A percentile compares a stretch with the other conserved stretches of the same genome.
Conservation (phyloP, 2,888 invertebrate species). For the Caenorhabditis afra region DNA sequence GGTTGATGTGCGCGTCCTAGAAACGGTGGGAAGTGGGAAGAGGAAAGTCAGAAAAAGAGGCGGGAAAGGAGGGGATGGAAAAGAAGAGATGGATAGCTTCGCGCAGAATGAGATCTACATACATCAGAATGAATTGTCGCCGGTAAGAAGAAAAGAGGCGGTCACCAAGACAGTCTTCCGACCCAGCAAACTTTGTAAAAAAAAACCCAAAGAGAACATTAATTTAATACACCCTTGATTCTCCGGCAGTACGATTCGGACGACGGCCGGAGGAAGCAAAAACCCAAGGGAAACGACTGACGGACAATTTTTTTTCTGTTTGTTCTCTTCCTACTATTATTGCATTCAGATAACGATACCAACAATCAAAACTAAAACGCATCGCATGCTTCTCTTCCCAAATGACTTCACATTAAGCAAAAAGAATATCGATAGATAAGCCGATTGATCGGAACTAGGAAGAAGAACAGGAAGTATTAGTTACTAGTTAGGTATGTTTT, state of each 20-base stretch:
- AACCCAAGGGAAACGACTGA: constrained; percentile 3
- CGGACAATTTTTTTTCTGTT: constrained; percentile 5
- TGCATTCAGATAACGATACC: constrained; percentile 17
- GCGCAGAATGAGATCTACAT: constrained; percentile 32
- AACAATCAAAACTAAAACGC: not conserved
- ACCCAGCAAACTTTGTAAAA: constrained; percentile 10
- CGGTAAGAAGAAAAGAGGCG: not conserved
- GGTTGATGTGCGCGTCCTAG: constrained; percentile 24
- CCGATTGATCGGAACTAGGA: not conserved
- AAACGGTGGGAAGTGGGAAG: constrained; percentile 25
- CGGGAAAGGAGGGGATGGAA: no score
- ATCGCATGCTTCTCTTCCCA: not conserved
- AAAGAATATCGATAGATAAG: not conserved
- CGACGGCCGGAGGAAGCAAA: not conserved
- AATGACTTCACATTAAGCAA: no score
- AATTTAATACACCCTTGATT: not conserved
- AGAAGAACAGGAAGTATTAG: constrained; percentile 1
- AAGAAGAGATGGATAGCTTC: constrained; percentile 5
- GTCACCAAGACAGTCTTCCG: not conserved
- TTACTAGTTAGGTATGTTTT: not conserved
- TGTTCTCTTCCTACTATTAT: constrained; percentile 7
- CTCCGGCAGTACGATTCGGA: constrained; percentile 14
- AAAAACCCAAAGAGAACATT: constrained; percentile 4
- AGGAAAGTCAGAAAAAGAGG: no score
- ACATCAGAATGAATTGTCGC: constrained; percentile 40